Evolutionary conservation across 2,797 vertebrate species (phyloP).

Genomic region (Gallinago solitaria): DNA sequence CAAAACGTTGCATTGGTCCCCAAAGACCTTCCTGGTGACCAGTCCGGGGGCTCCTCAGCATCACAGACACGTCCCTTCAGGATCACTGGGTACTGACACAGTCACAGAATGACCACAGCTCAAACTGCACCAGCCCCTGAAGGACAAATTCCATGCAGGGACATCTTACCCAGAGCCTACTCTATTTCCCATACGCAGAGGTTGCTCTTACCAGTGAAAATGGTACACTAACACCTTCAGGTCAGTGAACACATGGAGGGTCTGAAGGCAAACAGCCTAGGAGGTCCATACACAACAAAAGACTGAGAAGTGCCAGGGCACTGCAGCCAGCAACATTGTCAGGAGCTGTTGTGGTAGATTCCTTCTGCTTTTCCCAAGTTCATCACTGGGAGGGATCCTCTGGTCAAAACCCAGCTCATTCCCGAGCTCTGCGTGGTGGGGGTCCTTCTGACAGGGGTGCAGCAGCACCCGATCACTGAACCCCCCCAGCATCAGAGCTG

Average conservation of each 20-base stretch:
- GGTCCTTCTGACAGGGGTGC: not conserved
- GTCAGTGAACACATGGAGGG: not conserved
- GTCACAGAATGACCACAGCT: not conserved
- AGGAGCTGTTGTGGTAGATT: not conserved
- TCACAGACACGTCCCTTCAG: not conserved
- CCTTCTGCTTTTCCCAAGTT: not conserved
- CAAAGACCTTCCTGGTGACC: not conserved
- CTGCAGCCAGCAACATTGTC: not conserved
- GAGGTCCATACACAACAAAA: not conserved
- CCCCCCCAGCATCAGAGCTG: not conserved
- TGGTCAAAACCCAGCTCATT: not conserved
- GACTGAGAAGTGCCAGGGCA: not conserved
- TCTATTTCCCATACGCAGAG: not conserved
- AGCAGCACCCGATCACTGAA: not conserved
- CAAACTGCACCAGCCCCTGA: not conserved
- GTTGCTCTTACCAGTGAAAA: not conserved
- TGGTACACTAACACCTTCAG: not conserved
- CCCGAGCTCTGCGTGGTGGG: not conserved
- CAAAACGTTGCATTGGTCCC: not conserved
- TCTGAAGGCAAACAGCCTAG: not conserved
- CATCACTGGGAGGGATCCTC: not conserved
- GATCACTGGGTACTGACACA: not conserved
- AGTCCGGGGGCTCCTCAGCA: not conserved
- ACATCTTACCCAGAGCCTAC: not conserved
- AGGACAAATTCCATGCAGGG: not conserved